A percentile compares a stretch with the other conserved stretches of the same genome.
Conservation (phyloP, 2,797 vertebrate genomes). For the Rhabdophis nuchalis region DNA sequence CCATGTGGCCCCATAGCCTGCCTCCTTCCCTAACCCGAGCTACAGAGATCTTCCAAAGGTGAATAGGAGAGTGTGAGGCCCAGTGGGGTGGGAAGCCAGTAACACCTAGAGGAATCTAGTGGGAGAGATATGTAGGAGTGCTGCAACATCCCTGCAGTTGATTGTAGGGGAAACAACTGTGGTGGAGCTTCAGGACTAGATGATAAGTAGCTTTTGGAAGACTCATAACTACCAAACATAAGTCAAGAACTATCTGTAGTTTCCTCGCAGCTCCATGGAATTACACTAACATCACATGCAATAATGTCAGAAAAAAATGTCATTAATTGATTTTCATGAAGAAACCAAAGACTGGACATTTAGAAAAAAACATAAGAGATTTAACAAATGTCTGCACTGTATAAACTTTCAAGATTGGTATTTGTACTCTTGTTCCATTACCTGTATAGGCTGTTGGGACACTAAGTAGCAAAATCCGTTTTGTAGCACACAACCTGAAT, state of each 20-base stretch:
- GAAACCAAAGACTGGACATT: not conserved
- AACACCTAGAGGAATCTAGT: not conserved
- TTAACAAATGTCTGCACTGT: not conserved
- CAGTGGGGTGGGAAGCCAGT: not conserved
- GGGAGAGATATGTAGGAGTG: not conserved
- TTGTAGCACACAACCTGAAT: slow-evolving; percentile 82
- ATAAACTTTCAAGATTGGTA: not conserved
- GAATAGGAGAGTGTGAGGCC: not conserved
- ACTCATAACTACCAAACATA: not conserved
- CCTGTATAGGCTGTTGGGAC: slow-evolving; percentile 90
- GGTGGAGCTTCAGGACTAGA: not conserved
- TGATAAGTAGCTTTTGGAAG: not conserved
- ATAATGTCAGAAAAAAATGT: not conserved
- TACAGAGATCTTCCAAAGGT: not conserved
- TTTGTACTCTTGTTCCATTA: slow-evolving; percentile 52
- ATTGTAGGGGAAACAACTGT: not conserved
- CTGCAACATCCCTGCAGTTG: not conserved
- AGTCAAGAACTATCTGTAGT: not conserved
- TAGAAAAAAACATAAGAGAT: not conserved
- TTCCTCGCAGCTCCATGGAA: not conserved
- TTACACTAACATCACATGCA: not conserved
- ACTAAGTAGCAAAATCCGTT: slow-evolving; percentile 91
- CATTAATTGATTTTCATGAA: not conserved
- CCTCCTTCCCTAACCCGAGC: not conserved
- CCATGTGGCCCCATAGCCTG: not conserved